Percentiles rank a stretch among this genome's conserved stretches.
phyloP scores from a whole-genome alignment of 1,140 invertebrate genomes.

The Melanaphis sacchari region DNA sequence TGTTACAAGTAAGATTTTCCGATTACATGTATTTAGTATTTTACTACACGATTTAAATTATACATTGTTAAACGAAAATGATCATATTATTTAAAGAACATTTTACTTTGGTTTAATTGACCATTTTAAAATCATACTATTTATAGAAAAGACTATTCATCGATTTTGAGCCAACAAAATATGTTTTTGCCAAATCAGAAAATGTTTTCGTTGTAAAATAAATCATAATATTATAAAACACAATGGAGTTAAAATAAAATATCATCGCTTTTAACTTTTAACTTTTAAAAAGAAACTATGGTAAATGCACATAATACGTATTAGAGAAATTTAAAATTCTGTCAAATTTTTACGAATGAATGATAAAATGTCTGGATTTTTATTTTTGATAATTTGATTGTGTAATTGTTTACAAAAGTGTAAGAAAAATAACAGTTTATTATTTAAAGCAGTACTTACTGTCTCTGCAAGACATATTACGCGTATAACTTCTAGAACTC shows the following conservation, averaged over 20 bases:
- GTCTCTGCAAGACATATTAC: not conserved
- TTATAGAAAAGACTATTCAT: not conserved
- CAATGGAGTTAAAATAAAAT: not conserved
- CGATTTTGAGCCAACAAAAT: constrained; percentile 3
- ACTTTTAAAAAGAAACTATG: not conserved
- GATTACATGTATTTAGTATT: not conserved
- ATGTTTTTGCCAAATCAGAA: not conserved
- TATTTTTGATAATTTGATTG: not conserved
- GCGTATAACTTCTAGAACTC: not conserved
- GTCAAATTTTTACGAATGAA: not conserved
- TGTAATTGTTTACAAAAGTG: not conserved
- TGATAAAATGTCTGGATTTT: not conserved
- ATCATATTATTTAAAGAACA: not conserved
- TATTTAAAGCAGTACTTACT: not conserved
- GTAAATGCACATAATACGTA: not conserved
- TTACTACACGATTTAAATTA: not conserved
- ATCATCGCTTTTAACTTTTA: too few relatives aligned
- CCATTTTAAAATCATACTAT: not conserved
- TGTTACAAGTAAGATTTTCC: not conserved
- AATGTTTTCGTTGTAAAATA: not conserved
- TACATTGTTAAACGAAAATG: not conserved
- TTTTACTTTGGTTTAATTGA: not conserved
- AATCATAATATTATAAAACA: not conserved
- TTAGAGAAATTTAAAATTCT: not conserved
- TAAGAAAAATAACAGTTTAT: not conserved